Base-by-base conservation (phyloP, 1,140 invertebrate species). In the Heliconius hewitsoni region DNA sequence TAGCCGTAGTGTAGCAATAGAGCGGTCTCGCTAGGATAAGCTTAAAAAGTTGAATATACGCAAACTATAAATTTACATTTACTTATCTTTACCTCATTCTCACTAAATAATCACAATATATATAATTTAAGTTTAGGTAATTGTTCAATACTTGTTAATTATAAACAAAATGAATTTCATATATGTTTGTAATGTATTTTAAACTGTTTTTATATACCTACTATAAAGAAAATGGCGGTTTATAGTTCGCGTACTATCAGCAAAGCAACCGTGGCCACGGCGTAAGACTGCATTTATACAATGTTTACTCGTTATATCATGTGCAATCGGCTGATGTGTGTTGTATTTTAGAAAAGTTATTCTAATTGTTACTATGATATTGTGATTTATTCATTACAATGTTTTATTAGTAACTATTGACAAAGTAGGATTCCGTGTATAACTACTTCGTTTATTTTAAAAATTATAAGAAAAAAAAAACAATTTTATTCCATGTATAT, bases 221-320 rank as follows among this genome's bases (percentile, higher is more conserved):
- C 0, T 57, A 23, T 57, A 3, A 66, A 66, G 60, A 27, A 66
- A 66, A 30, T 66, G 60, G 13, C 13, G 27, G 60, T 13, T 66
- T 66, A 16, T 30, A 66, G 60, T 27, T 66, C 27, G 60, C 23
- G 27, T 66, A 66, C 4, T 66, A 16, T 66, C 27, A 18, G 27
- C 27, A 9, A 82, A 84, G 77, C 73, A 86, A 83, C 84, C 81
- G 87, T 85, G 85, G 80, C 85, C 87, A 87, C 85, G 87, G 88
- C 85, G 86, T 88, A 93, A 93, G 91, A 93, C 91, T 93, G 91
- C 89, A 81, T 88, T 90, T 90, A 76, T 85, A 91, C 82, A 87
- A 87, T 90, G 86, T 88, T 86, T 92, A 92, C 83, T 91, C 87
- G 87, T 92, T 91, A 84, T 83, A 80, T 79, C 74, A 66, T 30